Evolutionary conservation across 2,797 vertebrate species (phyloP), one percentile per base, ranked within the genome.

Genomic region (Peromyscus nudipes): DNA sequence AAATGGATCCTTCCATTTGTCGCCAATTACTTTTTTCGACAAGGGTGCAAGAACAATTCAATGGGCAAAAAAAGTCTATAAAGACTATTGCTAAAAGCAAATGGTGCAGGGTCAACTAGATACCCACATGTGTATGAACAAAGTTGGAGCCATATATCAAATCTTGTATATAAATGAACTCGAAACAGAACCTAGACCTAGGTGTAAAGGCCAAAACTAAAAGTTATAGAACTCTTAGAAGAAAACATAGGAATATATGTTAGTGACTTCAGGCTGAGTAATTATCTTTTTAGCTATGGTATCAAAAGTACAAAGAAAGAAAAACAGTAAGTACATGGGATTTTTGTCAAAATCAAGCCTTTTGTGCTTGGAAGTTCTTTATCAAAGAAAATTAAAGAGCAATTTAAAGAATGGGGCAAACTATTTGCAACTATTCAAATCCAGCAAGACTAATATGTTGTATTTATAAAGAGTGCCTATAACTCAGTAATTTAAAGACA

Each of bases 311-410:
- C 34, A 76, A 82, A 60, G 2, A n/a, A 65, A 43, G 11, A 87
- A 49, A 62, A 87, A n/a, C 25, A 34, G 31, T 37, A 83, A 81
- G 71, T 73, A 67, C 17, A n/a, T 46, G 34, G 19, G 71, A 52
- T n/a, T 90, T 37, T 85, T 52, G 37, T 57, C 37, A 92, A 89
- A 95, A 69, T 12, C 3, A 84, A 43, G 49, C 40, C 9, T 82
- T 77, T 40, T 91, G 13, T 71, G 71, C 19, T 94, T 88, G 60
- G 49, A 84, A 88, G 77, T 40, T 91, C 3, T 69, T 11, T 31
- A 62, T 46, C 16, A 91, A 57, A 92, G 10, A 94, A 92, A 96
- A 67, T 9, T 16, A 92, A 85, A 90, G 94, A 43, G 84, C 3
- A 71, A 81, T 0, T 43, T 88, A 65, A 2, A 69, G 40, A 87